Base-by-base conservation (phyloP, 2,797 vertebrate genomes). In the Cheirogaleus major region DNA sequence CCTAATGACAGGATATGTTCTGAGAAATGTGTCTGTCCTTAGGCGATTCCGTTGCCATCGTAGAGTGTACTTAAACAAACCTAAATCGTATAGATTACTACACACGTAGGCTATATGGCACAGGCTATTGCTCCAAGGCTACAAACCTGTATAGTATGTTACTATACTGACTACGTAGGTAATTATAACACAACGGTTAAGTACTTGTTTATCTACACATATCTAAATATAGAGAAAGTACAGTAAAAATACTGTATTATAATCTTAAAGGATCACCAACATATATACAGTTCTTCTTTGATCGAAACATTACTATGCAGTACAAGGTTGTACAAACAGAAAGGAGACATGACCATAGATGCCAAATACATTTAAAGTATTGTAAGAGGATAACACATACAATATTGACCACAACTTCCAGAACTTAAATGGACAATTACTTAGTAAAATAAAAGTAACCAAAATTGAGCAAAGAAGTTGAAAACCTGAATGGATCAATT, bases 401-500 rank as follows among this genome's bases (percentile, higher is more conserved):
- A 92, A 45, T 92, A 92, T 13, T 92, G 80, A 93, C 92, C 80
- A 85, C 70, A 96, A 87, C 69, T 86, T 61, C 79, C 80, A 97
- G 91, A 94, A 91, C 22, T 52, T 92, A 70, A 94, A 91, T 70
- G 69, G 92, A 75, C 63, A 96, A 94, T 91, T 93, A 87, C 70
- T 97, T 97, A 91, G 57, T 67, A 90, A 95, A 95, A 87, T 89
- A 91, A 93, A 96, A 95, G 75, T 72, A 95, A 95, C 80, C 83
- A 82, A 95, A 95, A 96, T 27, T 87, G 78, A 92, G 75, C 69
- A 94, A 91, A 95, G 76, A 90, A 92, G 73, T 94, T 41, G 89
- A 91, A 95, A 95, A 88, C 73, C 82, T 86, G 89, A 96, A 91
- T 50, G 85, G 63, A 81, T 45, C 78, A 83, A 94, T 94, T 79